Conservation (phyloP, 2,113 vertebrate species). For the Corythornis vintsioides region DNA sequence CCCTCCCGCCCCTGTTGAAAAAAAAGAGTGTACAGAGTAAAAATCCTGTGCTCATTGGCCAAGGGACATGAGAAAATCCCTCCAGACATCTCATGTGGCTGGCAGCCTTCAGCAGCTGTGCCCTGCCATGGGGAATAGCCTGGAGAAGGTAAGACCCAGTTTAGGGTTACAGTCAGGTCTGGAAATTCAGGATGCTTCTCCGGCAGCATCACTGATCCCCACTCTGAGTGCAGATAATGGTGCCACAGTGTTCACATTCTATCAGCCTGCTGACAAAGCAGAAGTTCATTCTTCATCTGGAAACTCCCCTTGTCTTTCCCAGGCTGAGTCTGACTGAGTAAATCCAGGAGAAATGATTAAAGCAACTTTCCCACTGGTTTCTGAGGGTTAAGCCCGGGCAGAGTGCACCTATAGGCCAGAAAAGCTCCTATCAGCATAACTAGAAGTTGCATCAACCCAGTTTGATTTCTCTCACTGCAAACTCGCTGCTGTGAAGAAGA, state of each 20-base stretch:
- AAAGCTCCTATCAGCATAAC: background rate
- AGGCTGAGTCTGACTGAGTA: background rate
- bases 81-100: background rate
- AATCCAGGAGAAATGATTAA: background rate
- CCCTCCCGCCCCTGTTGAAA: background rate
- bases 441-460: background rate
- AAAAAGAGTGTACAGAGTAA: background rate
- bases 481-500: background rate
- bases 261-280: background rate
- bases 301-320: background rate
- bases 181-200: background rate
- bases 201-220: rapidly evolving
- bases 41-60: background rate
- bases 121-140: background rate
- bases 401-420: background rate
- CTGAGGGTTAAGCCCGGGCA: background rate
- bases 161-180: background rate
- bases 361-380: background rate
- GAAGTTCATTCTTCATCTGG: background rate
- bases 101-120: background rate
- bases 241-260: background rate
- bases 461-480: background rate
- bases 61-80: background rate
- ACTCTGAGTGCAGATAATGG: rapidly evolving
- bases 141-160: rapidly evolving